phyloP scores from a whole-genome alignment of 2,888 invertebrate genomes.

The Halictus quadricinctus region DNA sequence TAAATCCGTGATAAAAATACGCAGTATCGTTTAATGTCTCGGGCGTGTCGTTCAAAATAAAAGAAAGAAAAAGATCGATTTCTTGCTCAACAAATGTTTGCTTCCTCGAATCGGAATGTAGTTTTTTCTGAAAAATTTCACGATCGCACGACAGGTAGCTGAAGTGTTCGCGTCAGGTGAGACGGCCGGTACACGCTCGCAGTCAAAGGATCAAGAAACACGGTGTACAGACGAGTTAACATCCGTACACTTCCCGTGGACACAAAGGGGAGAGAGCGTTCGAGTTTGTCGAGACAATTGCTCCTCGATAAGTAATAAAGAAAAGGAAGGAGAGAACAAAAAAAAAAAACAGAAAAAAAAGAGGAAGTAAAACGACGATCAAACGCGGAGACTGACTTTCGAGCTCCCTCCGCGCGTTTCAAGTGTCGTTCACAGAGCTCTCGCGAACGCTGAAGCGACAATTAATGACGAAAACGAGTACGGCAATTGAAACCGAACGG shows the following conservation, averaged over 20 bases:
- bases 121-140: background rate
- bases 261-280: background rate
- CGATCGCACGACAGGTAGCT: no score
- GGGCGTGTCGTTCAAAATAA: no score
- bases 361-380: conserved; percentile 22
- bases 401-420: conserved; percentile 27
- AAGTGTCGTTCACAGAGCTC: conserved; percentile 34
- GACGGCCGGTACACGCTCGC: background rate
- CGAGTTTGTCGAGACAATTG: conserved; percentile 47
- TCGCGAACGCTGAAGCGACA: conserved; percentile 39
- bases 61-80: no score
- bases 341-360: background rate
- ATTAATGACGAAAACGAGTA: conserved; percentile 39
- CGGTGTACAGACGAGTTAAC: conserved; percentile 4
- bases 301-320: conserved; percentile 27
- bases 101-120: background rate
- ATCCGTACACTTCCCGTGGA: background rate
- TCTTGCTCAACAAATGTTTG: background rate
- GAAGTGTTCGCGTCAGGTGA: background rate
- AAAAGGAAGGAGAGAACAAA: background rate
- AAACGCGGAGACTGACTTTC: conserved; percentile 32
- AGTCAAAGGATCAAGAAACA: background rate
- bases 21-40: no score
- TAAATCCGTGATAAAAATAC: no score
- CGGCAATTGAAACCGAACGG: conserved; percentile 39